Percentiles rank a stretch among this genome's conserved stretches.
These are phyloP conservation scores for Smittia aterrima DNA, from an alignment of 2,888 invertebrate genomes.

Conservation along the genomic window DNA sequence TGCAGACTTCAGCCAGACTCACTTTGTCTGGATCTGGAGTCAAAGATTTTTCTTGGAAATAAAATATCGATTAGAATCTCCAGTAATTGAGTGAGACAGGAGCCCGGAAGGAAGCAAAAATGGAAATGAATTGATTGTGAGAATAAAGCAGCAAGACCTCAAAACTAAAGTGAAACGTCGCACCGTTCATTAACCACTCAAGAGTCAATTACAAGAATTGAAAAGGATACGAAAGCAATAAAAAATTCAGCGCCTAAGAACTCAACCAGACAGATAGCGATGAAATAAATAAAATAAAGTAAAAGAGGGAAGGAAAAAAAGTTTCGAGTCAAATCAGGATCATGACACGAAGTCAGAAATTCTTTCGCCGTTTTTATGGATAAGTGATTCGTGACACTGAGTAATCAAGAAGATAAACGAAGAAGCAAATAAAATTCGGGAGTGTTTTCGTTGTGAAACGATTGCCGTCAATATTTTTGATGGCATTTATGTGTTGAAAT, in stretches of 20 bases:
- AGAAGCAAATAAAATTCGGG: not conserved
- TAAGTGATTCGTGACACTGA: slow-evolving; percentile 41
- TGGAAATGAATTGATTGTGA: slow-evolving; percentile 41
- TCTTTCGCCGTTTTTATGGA: slow-evolving; percentile 29
- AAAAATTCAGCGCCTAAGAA: slow-evolving; percentile 3
- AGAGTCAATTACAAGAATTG: slow-evolving; percentile 23
- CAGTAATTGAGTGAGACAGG: not conserved
- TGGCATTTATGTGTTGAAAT: not conserved
- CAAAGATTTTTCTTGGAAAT: not conserved
- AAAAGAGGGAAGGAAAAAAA: not conserved
- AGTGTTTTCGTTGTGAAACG: not conserved
- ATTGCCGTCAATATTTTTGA: slow-evolving; percentile 11
- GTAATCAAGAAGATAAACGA: slow-evolving; percentile 34
- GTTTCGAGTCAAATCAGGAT: slow-evolving; percentile 16
- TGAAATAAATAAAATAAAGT: not conserved
- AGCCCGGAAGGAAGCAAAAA: slow-evolving; percentile 25
- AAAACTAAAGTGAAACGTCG: not conserved
- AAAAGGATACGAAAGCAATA: slow-evolving; percentile 30
- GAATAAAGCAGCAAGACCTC: not conserved
- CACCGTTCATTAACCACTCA: slow-evolving; percentile 7
- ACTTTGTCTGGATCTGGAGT: too few species aligned
- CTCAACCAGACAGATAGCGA: not conserved
- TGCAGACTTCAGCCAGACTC: too few species aligned
- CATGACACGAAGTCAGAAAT: slow-evolving; percentile 36
- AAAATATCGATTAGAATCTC: not conserved